Evolutionary conservation across 2,113 vertebrate species (phyloP), one percentile per base, ranked within the genome.

Genomic region (Benitochromis conjunctus): DNA sequence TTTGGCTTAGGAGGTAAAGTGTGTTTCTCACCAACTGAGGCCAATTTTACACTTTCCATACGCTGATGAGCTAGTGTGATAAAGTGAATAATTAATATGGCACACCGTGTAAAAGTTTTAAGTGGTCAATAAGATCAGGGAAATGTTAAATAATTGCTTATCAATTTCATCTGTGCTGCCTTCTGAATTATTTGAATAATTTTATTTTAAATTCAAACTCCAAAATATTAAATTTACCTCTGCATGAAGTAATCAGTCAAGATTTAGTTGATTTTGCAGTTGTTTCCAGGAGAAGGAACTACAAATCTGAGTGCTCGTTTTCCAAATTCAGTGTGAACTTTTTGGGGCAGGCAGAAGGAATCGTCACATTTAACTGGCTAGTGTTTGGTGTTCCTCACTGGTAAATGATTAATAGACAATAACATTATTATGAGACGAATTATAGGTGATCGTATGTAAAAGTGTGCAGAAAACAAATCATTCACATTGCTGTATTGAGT

Each of bases 231-330:
- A 53, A 53, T 19, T 53, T 8, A 53, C 48, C 19, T 18, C 18
- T 24, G 36, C 62, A 66, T 29, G 21, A 57, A 57, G 12, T 26
- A 57, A 57, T 13, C 18, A 2, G 1, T 64, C 60, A 64, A 64
- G 60, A 48, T 11, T 74, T 71, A 46, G 21, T 71, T 46, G 13
- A 71, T 71, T 71, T 46, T 71, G 21, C 66, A 26, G 41, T 24
- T 43, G 21, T 38, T 46, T 26, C 5, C 21, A 46, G 21, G 66
- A 71, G 8, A 71, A 26, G 38, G 21, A 46, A 21, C 38, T 26
- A 0, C 13, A 26, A 69, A 69, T 0, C 7, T 43, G n/a, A 43
- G n/a, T 0, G 1, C n/a, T 43, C 1, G 0, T 36, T 69, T 69
- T 69, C 64, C 64, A 43, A 69, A 24, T 69, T 69, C 64, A 43